Evolutionary conservation across 2,113 vertebrate genomes (phyloP).

Genomic region (Coptodon bakossiorum): DNA sequence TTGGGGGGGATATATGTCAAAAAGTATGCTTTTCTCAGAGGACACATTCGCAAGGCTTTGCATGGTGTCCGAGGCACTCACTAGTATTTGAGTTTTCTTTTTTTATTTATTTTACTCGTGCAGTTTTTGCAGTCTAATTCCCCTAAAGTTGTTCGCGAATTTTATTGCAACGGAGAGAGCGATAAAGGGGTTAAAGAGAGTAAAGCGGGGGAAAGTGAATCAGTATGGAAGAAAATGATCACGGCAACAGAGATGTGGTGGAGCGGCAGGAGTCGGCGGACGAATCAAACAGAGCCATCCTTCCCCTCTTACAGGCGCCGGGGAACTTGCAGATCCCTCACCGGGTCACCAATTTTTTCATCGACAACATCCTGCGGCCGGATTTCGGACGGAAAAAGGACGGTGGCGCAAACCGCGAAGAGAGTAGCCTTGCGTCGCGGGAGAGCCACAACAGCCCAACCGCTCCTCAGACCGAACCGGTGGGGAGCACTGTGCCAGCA

Average conservation of each 20-base stretch:
- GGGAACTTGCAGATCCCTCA: constrained; percentile 83
- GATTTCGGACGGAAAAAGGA: constrained; percentile 90
- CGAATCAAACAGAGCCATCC: constrained; percentile 77
- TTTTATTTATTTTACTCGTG: constrained; percentile 37
- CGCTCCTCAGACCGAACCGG: constrained; percentile 67
- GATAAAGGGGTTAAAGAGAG: constrained; percentile 70
- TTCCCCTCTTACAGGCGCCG: constrained; percentile 77
- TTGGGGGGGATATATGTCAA: constrained; percentile 59
- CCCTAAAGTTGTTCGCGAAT: constrained; percentile 45
- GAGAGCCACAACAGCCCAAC: constrained; percentile 71
- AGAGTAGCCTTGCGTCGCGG: constrained; percentile 52
- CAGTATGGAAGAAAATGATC: constrained; percentile 90
- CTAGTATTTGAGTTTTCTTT: constrained; percentile 46
- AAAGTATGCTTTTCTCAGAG: constrained; percentile 75
- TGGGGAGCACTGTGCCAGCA: constrained; percentile 70
- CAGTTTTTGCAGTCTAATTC: background rate
- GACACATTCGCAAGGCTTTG: constrained; percentile 64
- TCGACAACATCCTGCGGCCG: constrained; percentile 91
- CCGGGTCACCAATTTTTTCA: constrained; percentile 95
- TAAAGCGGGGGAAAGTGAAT: constrained; percentile 64
- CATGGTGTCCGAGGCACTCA: constrained; percentile 58
- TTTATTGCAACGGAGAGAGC: constrained; percentile 50
- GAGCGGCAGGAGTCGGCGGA: constrained; percentile 76
- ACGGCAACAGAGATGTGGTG: constrained; percentile 74
- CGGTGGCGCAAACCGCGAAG: constrained; percentile 60